Evolutionary conservation across 2,888 invertebrate species (phyloP).

Genomic region (Microplitis manilae): DNA sequence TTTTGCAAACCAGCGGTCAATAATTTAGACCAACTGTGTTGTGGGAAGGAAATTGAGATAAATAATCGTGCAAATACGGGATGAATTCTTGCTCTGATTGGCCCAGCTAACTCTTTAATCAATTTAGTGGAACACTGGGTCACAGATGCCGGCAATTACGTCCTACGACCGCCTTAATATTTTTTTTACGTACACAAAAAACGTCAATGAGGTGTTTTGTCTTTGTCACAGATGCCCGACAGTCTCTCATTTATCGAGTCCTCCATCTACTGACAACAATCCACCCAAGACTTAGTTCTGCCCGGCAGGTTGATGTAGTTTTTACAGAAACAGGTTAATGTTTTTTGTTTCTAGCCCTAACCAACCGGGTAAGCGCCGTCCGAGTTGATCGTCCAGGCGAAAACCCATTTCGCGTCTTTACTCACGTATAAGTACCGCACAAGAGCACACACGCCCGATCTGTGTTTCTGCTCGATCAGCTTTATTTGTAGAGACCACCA

Average conservation of each 20-base stretch:
- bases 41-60: too few relatives aligned
- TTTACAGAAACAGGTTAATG: background rate
- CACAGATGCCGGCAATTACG: slow-evolving; percentile 66
- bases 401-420: slow-evolving; percentile 59
- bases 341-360: background rate
- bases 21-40: too few relatives aligned
- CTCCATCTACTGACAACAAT: too few relatives aligned
- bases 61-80: background rate
- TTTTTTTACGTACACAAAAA: slow-evolving; percentile 48
- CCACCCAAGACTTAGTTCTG: too few relatives aligned
- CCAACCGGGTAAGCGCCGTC: slow-evolving; percentile 15
- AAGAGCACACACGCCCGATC: background rate
- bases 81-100: slow-evolving; percentile 53
- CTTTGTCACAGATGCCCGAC: background rate
- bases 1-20: too few relatives aligned
- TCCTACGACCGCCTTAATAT: slow-evolving; percentile 56
- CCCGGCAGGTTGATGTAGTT: background rate
- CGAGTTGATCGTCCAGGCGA: slow-evolving; percentile 53
- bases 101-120: slow-evolving; percentile 58
- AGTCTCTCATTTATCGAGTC: too few relatives aligned
- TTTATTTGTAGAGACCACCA: background rate
- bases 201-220: slow-evolving; percentile 17
- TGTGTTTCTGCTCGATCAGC: slow-evolving; percentile 16
- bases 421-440: slow-evolving; percentile 37
- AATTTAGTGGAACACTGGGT: slow-evolving; percentile 62